Base-by-base conservation (phyloP, 1,140 invertebrate genomes). In the Cheumatopsyche charites region DNA sequence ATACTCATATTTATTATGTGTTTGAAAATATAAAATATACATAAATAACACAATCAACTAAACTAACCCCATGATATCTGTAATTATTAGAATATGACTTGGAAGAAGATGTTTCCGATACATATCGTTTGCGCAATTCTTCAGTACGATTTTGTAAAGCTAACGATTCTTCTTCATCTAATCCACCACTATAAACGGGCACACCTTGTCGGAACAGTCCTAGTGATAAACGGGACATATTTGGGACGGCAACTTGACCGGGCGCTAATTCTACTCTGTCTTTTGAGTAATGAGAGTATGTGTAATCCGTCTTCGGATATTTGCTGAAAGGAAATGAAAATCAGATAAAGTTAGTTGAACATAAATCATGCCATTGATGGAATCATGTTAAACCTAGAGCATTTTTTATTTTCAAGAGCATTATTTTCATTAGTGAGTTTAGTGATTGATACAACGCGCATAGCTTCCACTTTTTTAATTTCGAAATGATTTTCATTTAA, bases 291-390 rank as follows among this genome's bases (percentile, higher is more conserved):
- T 84, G 84, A 0, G 91, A 92, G 80, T 93, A 93, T 4, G 91
- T 93, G 80, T 92, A 93, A 82, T 93, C 91, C 73, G 91, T 93
- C 83, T 92, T 93, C 4, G 91, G 91, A 77, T 90, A 92, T 78
- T 90, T 90, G 78, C 89, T 90, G 79, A 7, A 80, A 83, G 63
- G 76, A 73, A 55, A 72, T 73, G 36, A 42, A n/a, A 67, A 49
- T 23, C 6, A n/a, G 26, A 55, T 55, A 55, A 15, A 21, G 17
- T 1, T 15, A 55, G 7, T 19, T 55, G 21, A 9, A 23, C 49
- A 23, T 21, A 55, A 19, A 55, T 21, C 5, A 55, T 23, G 9
- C 5, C 4, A 21, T 19, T 55, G 15, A 49, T 36, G 9, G 29
- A 36, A 36, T 36, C n/a, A 36, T 4, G 9, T 36, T 36, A 55